phyloP scores from a whole-genome alignment of 2,888 invertebrate genomes.

The Sinotaia quadrata region DNA sequence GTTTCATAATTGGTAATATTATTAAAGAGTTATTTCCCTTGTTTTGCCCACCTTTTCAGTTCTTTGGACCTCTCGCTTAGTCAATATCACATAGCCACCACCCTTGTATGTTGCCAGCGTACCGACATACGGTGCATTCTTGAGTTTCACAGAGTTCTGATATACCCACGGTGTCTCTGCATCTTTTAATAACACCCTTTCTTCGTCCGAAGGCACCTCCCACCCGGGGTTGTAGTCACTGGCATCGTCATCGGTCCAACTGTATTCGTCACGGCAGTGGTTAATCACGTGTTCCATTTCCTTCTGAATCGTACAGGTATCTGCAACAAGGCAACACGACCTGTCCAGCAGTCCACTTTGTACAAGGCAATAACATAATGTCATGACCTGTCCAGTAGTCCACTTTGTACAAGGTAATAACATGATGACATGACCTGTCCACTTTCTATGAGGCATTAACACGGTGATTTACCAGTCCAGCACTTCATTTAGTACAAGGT shows the following conservation, averaged over 20 bases:
- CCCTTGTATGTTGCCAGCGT: conserved; percentile 70
- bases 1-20: too few relatives aligned
- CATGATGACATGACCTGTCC: too few relatives aligned
- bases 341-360: too few relatives aligned
- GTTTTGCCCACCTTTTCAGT: conserved; percentile 63
- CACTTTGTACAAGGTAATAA: too few relatives aligned
- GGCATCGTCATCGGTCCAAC: conserved; percentile 70
- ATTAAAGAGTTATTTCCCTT: too few relatives aligned
- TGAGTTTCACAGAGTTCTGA: conserved; percentile 69
- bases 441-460: too few relatives aligned
- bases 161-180: conserved; percentile 69
- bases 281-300: conserved; percentile 54
- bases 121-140: conserved; percentile 72
- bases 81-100: conserved; percentile 68
- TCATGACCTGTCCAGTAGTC: too few relatives aligned
- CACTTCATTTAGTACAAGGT: too few relatives aligned
- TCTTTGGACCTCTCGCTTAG: conserved; percentile 60
- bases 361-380: too few relatives aligned
- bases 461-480: too few relatives aligned
- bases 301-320: conserved; percentile 63
- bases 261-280: conserved; percentile 69
- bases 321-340: too few relatives aligned
- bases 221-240: conserved; percentile 65
- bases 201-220: conserved; percentile 49
- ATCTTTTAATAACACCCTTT: conserved; percentile 44